Conservation (phyloP, 2,888 invertebrate genomes). For the Cheilosia soror region DNA sequence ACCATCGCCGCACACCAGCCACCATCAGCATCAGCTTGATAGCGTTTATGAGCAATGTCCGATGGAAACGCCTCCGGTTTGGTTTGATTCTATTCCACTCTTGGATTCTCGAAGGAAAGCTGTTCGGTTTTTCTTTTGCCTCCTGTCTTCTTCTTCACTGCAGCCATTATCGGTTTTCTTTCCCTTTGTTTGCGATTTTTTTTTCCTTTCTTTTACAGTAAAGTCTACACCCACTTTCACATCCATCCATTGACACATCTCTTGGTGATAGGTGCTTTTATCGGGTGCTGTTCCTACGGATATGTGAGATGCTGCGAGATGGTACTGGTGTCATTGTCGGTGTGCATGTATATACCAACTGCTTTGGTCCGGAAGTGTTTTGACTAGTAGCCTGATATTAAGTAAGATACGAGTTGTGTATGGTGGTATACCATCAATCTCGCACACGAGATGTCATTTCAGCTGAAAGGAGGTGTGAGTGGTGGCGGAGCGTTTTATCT, state of each 20-base stretch:
- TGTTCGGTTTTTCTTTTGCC: conserved; percentile 33
- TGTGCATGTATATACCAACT: conserved; percentile 19
- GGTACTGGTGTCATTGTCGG: neutral
- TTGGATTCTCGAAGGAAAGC: conserved; percentile 1
- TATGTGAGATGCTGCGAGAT: conserved; percentile 11
- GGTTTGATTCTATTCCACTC: conserved; percentile 34
- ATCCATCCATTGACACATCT: conserved; percentile 39
- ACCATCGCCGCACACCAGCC: conserved; percentile 23
- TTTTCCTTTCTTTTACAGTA: conserved; percentile 4
- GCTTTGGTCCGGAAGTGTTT: conserved; percentile 65
- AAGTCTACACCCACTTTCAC: neutral
- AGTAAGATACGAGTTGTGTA: conserved; percentile 9
- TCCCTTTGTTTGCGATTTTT: conserved; percentile 13
- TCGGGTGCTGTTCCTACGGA: conserved; percentile 55
- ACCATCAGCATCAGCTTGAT: conserved; percentile 44
- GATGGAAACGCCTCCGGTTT: conserved; percentile 71
- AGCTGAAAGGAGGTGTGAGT: conserved; percentile 16
- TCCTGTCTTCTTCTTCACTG: neutral
- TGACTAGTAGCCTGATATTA: conserved; percentile 43
- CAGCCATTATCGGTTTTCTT: conserved; percentile 39
- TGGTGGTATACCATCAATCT: conserved; percentile 36
- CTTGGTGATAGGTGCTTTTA: conserved; percentile 60
- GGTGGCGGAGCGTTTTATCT: conserved; percentile 55
- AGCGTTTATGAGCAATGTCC: conserved; percentile 72
- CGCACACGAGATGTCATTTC: conserved; percentile 43